Evolutionary conservation across 1,140 invertebrate species (phyloP).

Genomic region (Rhizoglyphus robini): DNA sequence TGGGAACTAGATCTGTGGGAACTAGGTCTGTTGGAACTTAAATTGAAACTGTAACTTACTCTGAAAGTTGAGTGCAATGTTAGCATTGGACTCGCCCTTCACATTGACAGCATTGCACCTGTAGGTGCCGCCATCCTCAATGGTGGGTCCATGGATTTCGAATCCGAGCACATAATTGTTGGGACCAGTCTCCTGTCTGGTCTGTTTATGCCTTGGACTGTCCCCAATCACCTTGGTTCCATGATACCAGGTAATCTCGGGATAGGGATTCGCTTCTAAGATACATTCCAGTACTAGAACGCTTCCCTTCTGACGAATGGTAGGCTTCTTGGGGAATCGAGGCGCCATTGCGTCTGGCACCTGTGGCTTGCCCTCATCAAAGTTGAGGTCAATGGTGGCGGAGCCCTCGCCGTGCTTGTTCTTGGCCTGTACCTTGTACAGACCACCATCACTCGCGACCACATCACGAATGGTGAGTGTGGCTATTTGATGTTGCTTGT

Average conservation of each 20-base stretch:
- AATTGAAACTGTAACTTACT: constrained; percentile 52
- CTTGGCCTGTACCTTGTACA: constrained; percentile 80
- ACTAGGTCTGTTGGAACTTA: background rate
- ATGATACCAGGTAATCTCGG: constrained; percentile 90
- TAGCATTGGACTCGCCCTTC: constrained; percentile 97
- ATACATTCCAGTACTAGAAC: constrained; percentile 87
- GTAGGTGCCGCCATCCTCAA: constrained; percentile 92
- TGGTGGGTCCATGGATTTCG: constrained; percentile 71
- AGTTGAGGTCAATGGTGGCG: constrained; percentile 89
- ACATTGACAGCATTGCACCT: constrained; percentile 96
- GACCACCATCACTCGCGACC: constrained; percentile 68
- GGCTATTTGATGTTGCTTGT: constrained; percentile 54
- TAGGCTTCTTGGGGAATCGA: constrained; percentile 91
- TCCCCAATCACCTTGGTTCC: constrained; percentile 65
- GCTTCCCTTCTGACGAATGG: constrained; percentile 86
- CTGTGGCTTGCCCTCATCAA: constrained; percentile 62
- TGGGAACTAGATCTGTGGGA: background rate
- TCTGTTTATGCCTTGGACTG: constrained; percentile 68
- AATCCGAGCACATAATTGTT: constrained; percentile 77
- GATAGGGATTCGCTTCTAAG: constrained; percentile 81
- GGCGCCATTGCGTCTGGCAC: constrained; percentile 87
- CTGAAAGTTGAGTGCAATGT: constrained; percentile 98
- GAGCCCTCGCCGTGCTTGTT: constrained; percentile 81
- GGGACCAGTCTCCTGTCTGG: constrained; percentile 59
- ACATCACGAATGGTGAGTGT: constrained; percentile 68